phyloP scores from a whole-genome alignment of 2,888 invertebrate species.

The Megastigmus dorsalis region DNA sequence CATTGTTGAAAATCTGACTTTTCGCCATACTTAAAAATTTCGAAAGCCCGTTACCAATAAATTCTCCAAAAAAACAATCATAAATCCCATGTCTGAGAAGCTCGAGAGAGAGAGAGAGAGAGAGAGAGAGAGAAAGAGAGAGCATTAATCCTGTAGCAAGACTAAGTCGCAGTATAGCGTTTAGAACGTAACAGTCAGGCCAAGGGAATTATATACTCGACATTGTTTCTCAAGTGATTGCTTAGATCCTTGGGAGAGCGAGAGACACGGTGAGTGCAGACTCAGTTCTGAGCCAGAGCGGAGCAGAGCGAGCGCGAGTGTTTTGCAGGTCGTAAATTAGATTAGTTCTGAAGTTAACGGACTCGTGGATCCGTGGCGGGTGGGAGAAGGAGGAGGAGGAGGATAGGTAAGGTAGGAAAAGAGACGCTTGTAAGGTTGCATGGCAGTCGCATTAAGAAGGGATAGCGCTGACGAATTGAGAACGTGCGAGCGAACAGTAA shows the following conservation, averaged over 20 bases:
- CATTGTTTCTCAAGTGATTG: slow-evolving; percentile 56
- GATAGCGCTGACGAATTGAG: slow-evolving; percentile 61
- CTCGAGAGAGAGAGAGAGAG: too few relatives aligned
- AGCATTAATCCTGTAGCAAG: neutral
- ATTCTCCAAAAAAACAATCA: too few relatives aligned
- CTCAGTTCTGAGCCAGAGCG: slow-evolving; percentile 57
- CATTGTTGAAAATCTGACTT: too few relatives aligned
- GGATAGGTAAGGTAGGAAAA: too few relatives aligned
- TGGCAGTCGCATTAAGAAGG: slow-evolving; percentile 63
- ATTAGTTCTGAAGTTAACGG: slow-evolving; percentile 69
- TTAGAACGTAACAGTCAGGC: neutral
- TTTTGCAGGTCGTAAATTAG: slow-evolving; percentile 70
- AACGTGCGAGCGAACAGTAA: slow-evolving; percentile 63
- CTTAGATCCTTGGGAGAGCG: slow-evolving; percentile 47
- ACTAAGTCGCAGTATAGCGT: neutral
- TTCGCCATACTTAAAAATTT: too few relatives aligned
- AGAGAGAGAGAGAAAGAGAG: neutral
- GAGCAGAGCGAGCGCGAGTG: slow-evolving; percentile 60
- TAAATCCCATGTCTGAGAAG: too few relatives aligned
- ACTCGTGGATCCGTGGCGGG: slow-evolving; percentile 56
- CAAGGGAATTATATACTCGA: slow-evolving; percentile 45
- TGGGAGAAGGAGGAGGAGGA: too few relatives aligned
- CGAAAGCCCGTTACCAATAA: too few relatives aligned
- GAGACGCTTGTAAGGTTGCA: slow-evolving; percentile 59
- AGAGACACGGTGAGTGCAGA: slow-evolving; percentile 56